phyloP scores from a whole-genome alignment of 2,797 vertebrate genomes.

The Malurus leucopterus region DNA sequence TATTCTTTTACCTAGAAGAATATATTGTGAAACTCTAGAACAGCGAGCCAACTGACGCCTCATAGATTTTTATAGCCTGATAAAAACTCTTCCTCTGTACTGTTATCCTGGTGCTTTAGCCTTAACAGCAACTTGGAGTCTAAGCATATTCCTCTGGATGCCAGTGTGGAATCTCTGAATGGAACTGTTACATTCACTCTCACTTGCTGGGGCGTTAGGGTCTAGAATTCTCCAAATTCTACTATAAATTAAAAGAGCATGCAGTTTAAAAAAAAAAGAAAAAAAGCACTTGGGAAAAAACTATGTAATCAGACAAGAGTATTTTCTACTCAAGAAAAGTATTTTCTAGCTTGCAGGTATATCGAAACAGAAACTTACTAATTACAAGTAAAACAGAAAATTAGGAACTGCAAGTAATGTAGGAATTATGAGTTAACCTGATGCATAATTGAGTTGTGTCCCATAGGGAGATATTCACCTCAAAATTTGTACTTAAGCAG shows the following conservation, averaged over 20 bases:
- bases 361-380: slow-evolving; percentile 40
- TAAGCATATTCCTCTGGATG: neutral
- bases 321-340: neutral
- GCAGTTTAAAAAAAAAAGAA: neutral
- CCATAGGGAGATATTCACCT: neutral
- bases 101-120: neutral
- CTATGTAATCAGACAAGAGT: neutral
- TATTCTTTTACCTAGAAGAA: neutral
- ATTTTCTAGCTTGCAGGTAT: slow-evolving; percentile 8
- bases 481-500: slow-evolving; percentile 13
- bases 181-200: neutral
- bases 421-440: neutral
- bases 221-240: neutral
- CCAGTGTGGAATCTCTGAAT: neutral
- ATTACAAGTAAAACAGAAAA: slow-evolving; percentile 14
- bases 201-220: neutral
- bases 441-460: slow-evolving; percentile 26
- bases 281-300: neutral
- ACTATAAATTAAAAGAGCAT: neutral
- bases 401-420: neutral
- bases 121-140: neutral
- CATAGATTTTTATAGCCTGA: neutral
- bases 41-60: neutral
- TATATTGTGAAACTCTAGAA: neutral
- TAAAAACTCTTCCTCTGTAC: neutral